A percentile compares a stretch with the other conserved stretches of the same genome.
Conservation (phyloP, 2,797 vertebrate species). For the Pangasius djambal region DNA sequence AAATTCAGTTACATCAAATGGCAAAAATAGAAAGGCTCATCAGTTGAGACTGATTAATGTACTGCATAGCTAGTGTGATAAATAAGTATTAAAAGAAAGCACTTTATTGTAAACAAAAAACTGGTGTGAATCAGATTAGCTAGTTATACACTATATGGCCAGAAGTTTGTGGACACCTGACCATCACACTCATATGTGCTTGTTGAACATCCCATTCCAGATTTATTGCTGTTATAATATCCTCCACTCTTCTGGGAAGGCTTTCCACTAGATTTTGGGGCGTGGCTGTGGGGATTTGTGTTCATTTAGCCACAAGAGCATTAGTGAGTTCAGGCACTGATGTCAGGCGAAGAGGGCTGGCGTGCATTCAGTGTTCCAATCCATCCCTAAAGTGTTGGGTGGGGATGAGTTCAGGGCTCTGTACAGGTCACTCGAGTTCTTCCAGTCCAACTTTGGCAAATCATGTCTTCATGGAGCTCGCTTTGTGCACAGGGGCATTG, state of each 20-base stretch:
- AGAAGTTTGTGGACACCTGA: not conserved
- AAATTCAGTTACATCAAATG: not conserved
- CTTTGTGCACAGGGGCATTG: not conserved
- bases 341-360: not conserved
- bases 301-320: not conserved
- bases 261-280: not conserved
- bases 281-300: not conserved
- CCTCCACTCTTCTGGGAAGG: not conserved
- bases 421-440: too few species aligned
- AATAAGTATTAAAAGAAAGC: not conserved
- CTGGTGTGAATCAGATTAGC: not conserved
- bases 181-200: not conserved
- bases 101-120: not conserved
- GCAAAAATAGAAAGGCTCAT: not conserved
- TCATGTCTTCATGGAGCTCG: too few species aligned
- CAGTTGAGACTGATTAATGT: not conserved
- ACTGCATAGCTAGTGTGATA: not conserved
- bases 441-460: too few species aligned
- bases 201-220: not conserved
- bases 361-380: not conserved
- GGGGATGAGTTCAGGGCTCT: too few species aligned
- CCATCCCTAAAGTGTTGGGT: not conserved
- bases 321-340: not conserved
- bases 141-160: not conserved
- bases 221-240: not conserved